phyloP scores from a whole-genome alignment of 2,888 invertebrate species.

The Drosophila maculinotata region DNA sequence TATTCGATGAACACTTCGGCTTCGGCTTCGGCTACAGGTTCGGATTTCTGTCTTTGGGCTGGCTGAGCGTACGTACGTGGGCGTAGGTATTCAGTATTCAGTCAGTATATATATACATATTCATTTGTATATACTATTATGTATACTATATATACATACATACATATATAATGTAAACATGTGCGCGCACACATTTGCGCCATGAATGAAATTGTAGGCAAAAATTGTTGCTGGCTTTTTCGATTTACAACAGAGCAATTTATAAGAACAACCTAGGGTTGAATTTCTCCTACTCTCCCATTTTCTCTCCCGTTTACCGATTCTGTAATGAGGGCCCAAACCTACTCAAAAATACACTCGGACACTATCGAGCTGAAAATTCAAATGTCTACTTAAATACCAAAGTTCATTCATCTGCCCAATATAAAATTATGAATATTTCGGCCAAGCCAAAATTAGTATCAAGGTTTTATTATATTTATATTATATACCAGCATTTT shows the following conservation, averaged over 20 bases:
- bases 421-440: too few relatives aligned
- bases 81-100: constrained; percentile 7
- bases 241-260: too few relatives aligned
- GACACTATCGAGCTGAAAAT: background rate
- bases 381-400: background rate
- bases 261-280: constrained; percentile 1
- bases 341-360: background rate
- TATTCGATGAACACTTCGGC: constrained; percentile 10
- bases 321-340: background rate
- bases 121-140: background rate
- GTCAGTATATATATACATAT: background rate
- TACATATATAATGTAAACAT: constrained; percentile 6
- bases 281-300: background rate
- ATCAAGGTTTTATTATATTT: too few relatives aligned
- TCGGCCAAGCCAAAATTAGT: too few relatives aligned
- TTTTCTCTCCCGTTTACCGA: background rate
- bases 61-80: constrained; percentile 12
- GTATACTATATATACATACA: constrained; percentile 5
- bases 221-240: constrained; percentile 27
- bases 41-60: background rate
- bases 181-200: constrained; percentile 40
- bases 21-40: constrained; percentile 3
- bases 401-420: too few relatives aligned
- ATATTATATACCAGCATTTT: too few relatives aligned
- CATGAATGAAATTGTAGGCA: constrained; percentile 47